Conservation (phyloP, 92 coral and sea anemone species). For the Phenganax subtilis region DNA sequence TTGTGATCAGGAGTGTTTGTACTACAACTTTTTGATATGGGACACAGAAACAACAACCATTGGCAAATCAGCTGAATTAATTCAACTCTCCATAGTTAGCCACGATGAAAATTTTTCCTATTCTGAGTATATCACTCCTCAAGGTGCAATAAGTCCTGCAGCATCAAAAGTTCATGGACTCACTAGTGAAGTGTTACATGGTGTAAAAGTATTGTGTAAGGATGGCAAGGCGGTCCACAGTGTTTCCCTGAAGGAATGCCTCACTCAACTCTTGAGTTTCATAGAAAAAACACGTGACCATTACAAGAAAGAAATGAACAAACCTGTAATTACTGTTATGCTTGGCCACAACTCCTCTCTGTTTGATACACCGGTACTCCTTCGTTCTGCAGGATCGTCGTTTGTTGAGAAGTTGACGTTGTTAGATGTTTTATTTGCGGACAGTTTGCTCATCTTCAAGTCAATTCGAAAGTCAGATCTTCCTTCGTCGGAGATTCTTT, state of each 20-base stretch:
- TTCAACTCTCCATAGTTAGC: slow-evolving; percentile 32
- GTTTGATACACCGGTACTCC: slow-evolving; percentile 48
- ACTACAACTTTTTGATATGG: slow-evolving; percentile 1
- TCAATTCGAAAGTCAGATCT: slow-evolving; percentile 27
- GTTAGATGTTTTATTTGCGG: slow-evolving; percentile 41
- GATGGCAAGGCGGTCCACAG: neutral
- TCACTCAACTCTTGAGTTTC: neutral
- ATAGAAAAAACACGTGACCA: slow-evolving; percentile 8
- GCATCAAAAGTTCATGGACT: slow-evolving; percentile 32
- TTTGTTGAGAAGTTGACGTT: slow-evolving; percentile 15
- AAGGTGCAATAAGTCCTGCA: neutral
- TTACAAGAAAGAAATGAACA: neutral
- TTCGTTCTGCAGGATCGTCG: slow-evolving; percentile 42
- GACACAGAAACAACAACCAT: slow-evolving; percentile 23
- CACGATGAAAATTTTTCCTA: neutral
- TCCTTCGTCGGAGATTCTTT: neutral
- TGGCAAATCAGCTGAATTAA: slow-evolving; percentile 32
- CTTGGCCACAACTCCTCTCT: slow-evolving; percentile 48
- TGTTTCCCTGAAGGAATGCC: slow-evolving; percentile 18
- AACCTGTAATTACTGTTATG: slow-evolving; percentile 28
- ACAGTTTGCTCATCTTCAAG: slow-evolving; percentile 40
- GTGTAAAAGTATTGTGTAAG: neutral
- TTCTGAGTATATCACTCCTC: slow-evolving; percentile 4
- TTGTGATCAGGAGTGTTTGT: neutral
- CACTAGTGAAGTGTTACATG: neutral